These are phyloP conservation scores for Chrysomela aeneicollis DNA, from an alignment of 2,888 invertebrate genomes.

Conservation along the genomic window DNA sequence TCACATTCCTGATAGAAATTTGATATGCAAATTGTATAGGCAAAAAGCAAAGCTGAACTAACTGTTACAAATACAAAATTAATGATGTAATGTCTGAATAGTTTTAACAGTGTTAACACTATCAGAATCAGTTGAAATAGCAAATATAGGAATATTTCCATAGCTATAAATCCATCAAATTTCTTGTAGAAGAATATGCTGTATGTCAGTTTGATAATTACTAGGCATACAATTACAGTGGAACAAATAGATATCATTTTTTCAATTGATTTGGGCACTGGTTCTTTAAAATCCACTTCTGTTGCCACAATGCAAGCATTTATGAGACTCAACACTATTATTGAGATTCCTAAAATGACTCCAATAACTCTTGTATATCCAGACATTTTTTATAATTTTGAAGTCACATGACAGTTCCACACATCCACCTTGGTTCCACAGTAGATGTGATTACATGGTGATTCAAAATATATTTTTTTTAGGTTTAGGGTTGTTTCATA, in stretches of 20 bases:
- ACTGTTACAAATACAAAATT: slow-evolving; percentile 12
- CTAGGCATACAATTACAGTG: slow-evolving; percentile 19
- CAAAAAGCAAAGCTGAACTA: slow-evolving; percentile 13
- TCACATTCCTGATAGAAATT: slow-evolving; percentile 15
- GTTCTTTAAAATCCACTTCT: slow-evolving; percentile 2
- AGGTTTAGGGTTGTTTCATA: slow-evolving; percentile 85
- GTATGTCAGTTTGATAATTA: slow-evolving; percentile 17
- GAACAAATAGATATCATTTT: slow-evolving; percentile 10
- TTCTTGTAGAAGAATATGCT: slow-evolving; percentile 13
- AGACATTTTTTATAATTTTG: slow-evolving; percentile 6
- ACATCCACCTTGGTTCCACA: not conserved
- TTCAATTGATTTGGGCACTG: not conserved
- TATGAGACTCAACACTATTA: slow-evolving; percentile 7
- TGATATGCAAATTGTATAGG: slow-evolving; percentile 25
- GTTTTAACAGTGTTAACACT: slow-evolving; percentile 12
- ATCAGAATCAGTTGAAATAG: slow-evolving; percentile 21
- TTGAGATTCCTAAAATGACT: slow-evolving; percentile 8
- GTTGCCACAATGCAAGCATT: slow-evolving; percentile 16
- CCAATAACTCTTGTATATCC: slow-evolving; percentile 12
- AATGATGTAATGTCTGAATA: slow-evolving; percentile 7
- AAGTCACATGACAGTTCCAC: not conserved
- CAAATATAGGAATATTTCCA: slow-evolving; percentile 21
- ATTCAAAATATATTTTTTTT: slow-evolving; percentile 49
- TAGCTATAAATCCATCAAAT: slow-evolving; percentile 16
- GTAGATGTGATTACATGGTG: not conserved